Percentiles rank a stretch among this genome's conserved stretches.
These are phyloP conservation scores for Cygnus olor DNA, from an alignment of 2,797 vertebrate species.

Conservation along the genomic window DNA sequence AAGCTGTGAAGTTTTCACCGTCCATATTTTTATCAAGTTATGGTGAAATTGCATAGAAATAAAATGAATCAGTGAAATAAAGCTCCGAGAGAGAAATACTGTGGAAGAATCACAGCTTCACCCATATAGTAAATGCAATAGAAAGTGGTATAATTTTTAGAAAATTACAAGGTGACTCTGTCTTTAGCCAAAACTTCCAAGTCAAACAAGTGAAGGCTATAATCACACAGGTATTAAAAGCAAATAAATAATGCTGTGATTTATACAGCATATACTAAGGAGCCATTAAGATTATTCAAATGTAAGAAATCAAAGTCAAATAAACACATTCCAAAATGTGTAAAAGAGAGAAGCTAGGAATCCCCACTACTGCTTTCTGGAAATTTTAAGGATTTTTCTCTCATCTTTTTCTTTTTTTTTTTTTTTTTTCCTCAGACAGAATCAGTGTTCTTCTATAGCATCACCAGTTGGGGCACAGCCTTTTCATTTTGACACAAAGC, in stretches of 20 bases:
- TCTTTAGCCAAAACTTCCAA: neutral
- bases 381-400: neutral
- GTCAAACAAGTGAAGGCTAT: neutral
- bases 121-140: neutral
- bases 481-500: neutral
- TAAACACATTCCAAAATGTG: neutral
- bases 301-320: neutral
- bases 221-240: neutral
- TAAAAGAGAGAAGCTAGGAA: neutral
- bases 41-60: neutral
- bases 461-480: neutral
- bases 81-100: neutral
- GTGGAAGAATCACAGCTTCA: accelerated
- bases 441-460: neutral
- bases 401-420: neutral
- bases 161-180: neutral
- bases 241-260: too few species aligned
- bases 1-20: neutral
- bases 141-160: neutral
- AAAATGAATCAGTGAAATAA: neutral
- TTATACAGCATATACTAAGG: neutral
- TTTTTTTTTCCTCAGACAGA: too few species aligned
- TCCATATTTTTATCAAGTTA: neutral
- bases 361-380: neutral
- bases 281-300: accelerated